Base-by-base conservation (phyloP, 2,113 vertebrate species). In the Eidolon helvum region DNA sequence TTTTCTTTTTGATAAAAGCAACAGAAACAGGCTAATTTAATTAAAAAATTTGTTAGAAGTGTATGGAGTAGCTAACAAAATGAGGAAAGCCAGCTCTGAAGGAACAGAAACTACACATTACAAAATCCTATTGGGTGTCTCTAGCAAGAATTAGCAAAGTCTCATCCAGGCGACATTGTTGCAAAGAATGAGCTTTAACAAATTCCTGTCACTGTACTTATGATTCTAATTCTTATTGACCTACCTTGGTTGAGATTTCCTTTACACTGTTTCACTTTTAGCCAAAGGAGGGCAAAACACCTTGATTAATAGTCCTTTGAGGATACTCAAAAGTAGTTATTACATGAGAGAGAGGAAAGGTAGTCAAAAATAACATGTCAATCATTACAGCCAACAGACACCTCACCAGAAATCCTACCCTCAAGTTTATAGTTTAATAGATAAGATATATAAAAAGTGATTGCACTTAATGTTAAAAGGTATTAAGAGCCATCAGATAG, bases 1-100 rank as follows among this genome's bases (percentile, higher is more conserved):
- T 65, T 92, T n/a, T n/a, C n/a, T n/a, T n/a, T n/a, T n/a, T n/a
- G n/a, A n/a, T 90, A 35, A 21, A 82, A 93, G 68, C 28, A 90
- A 75, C 30, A 92, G 90, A 93, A 95, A 74, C 53, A 86, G 33
- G 33, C 50, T 61, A 68, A 43, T 89, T 79, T 80, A 48, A 75
- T 35, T 65, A 86, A 57, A 96, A n/a, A 40, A 72, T 28, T 85
- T 72, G 61, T 78, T 43, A 57, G 50, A 80, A 91, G 12, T 71
- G 6, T 63, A 16, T 75, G n/a, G 28, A 61, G 33, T 92, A 80
- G 12, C 45, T 94, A 57, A 61, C 48, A 79, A 94, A 92, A 71
- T 53, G 40, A 87, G 35, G 66, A 89, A 90, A 68, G 59, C 80
- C 65, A 74, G 4, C n/a, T 63, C 26, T 35, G 43, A 90, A 89